Base-by-base conservation (phyloP, 2,113 vertebrate species). In the Myotis yumanensis region DNA sequence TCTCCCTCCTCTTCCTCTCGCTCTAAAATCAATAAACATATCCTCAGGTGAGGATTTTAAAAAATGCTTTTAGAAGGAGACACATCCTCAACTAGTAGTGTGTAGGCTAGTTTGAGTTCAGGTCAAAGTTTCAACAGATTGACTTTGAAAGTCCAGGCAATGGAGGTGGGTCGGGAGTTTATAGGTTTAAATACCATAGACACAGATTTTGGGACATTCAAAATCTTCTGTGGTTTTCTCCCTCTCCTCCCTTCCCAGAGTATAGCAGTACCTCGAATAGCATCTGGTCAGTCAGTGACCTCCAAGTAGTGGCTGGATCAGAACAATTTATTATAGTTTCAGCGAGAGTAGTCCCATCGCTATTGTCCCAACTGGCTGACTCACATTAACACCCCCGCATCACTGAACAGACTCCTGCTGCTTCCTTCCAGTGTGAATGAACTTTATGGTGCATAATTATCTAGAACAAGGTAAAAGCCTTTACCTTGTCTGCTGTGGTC, bases 381-480 rank as follows among this genome's bases (percentile, higher is more conserved):
- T 88, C 81, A 73, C 16, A 87, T 5, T 81, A 84, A 81, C 40
- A 14, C 25, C 83, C 48, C 17, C 54, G n/a, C n/a, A n/a, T n/a
- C n/a, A n/a, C n/a, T n/a, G n/a, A n/a, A n/a, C n/a, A 16, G 77
- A 80, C 82, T 90, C 54, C 54, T 83, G 11, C 57, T 86, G 68
- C 35, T 87, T 90, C 35, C 73, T 93, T 79, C 35, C 40, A 32
- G 23, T 90, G 37, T 92, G 94, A 90, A 85, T 89, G 94, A 93
- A 94, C 25, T 92, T 87, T 62, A 88, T 71, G 52, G 30, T 28
- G 18, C 23, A 37, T 88, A 93, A 94, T 89, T 92, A 90, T 32
- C 75, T 52, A 20, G 54, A 62, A 59, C 11, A 92, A 83, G 30
- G 54, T 43, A 72, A 72, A 84, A 82, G 23, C 25, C 82, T 88